Conservation (phyloP, 1,140 invertebrate genomes). For the Muscidifurax raptorellus region DNA sequence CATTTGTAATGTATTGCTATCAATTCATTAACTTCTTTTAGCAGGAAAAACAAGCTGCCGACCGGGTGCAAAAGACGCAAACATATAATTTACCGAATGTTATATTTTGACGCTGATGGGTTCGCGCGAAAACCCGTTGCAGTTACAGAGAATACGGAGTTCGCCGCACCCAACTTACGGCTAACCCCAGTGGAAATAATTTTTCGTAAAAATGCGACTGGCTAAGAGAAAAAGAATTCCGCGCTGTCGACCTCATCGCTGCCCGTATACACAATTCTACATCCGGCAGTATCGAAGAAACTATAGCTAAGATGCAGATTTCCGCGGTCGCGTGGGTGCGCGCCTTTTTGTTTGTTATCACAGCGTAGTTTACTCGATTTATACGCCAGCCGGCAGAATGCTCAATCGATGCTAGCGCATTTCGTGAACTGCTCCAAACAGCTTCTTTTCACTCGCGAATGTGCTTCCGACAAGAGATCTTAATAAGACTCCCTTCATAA, state of each 20-base stretch:
- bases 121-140: too few relatives aligned
- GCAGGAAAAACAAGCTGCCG: neutral
- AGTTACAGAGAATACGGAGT: too few relatives aligned
- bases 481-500: neutral
- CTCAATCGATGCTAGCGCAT: neutral
- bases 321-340: neutral
- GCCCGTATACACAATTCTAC: neutral
- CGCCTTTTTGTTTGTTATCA: constrained; percentile 6
- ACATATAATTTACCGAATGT: too few relatives aligned
- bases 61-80: neutral
- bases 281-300: neutral
- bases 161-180: neutral
- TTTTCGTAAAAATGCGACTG: neutral
- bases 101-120: too few relatives aligned
- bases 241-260: neutral
- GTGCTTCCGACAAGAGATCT: neutral
- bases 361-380: neutral
- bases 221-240: neutral
- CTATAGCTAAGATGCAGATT: neutral
- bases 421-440: neutral
- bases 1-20: neutral
- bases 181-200: neutral
- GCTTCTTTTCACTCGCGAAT: neutral
- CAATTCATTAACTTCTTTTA: constrained; percentile 9
- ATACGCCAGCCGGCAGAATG: neutral